A percentile compares a stretch with the other conserved stretches of the same genome.
Conservation (phyloP, 2,888 invertebrate genomes). For the Oscheius sp. region DNA sequence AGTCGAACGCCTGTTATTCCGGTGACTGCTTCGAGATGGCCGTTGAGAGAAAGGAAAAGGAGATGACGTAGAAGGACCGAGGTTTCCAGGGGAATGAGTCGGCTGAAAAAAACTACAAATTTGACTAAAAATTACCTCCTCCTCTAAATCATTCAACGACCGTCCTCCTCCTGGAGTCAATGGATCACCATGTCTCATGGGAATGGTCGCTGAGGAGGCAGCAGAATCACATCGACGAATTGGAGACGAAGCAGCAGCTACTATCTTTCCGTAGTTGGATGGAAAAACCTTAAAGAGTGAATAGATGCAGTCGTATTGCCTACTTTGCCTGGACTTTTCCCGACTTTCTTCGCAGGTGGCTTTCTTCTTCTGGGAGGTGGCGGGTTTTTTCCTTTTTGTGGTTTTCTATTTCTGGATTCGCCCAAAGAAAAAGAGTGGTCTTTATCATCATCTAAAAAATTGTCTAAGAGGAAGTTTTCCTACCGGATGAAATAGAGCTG, state of each 20-base stretch:
- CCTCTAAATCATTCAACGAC: conserved; percentile 8
- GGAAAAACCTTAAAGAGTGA: not conserved
- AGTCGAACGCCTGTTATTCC: not conserved
- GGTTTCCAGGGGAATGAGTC: not conserved
- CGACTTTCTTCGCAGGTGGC: conserved; percentile 6
- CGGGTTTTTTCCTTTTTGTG: conserved; percentile 17
- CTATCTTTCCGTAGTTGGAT: not conserved
- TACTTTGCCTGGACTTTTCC: conserved; percentile 23
- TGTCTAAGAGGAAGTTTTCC: not conserved
- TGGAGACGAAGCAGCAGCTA: not conserved
- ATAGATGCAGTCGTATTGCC: not conserved
- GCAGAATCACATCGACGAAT: conserved; percentile 10
- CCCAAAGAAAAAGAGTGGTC: conserved; percentile 14
- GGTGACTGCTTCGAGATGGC: not conserved
- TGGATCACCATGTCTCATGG: not conserved
- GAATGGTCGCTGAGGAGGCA: conserved; percentile 19
- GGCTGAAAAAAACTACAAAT: too few relatives aligned
- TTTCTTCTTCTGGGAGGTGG: not conserved
- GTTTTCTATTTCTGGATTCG: conserved; percentile 7
- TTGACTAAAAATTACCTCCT: conserved; percentile 3
- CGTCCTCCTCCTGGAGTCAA: conserved; percentile 26
- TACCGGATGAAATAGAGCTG: not conserved
- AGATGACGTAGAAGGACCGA: not conserved
- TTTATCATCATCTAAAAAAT: conserved; percentile 13
- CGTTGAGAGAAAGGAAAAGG: not conserved